phyloP scores from a whole-genome alignment of 2,888 invertebrate species.

The Mystacides longicornis region DNA sequence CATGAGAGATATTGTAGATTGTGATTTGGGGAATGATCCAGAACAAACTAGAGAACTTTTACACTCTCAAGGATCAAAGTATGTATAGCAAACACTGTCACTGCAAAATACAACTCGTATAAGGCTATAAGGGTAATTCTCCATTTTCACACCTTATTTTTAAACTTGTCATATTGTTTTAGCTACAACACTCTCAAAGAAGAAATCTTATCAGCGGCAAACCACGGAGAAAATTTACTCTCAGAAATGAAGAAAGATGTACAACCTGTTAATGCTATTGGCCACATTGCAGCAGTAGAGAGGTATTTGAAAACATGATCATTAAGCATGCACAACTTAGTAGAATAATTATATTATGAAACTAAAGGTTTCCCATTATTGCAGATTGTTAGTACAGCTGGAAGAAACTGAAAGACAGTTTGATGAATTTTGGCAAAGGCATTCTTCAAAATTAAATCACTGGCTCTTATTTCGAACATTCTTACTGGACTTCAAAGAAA shows the following conservation, averaged over 20 bases:
- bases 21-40: slow-evolving; percentile 91
- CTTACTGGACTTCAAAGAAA: slow-evolving; percentile 89
- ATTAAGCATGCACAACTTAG: neutral
- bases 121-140: too few species aligned
- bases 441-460: slow-evolving; percentile 81
- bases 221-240: slow-evolving; percentile 82
- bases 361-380: neutral
- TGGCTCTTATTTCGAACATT: slow-evolving; percentile 87
- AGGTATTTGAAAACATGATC: slow-evolving; percentile 46
- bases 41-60: slow-evolving; percentile 82
- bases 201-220: slow-evolving; percentile 78
- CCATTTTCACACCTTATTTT: too few species aligned
- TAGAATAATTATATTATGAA: neutral
- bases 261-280: slow-evolving; percentile 61
- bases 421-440: slow-evolving; percentile 90
- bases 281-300: slow-evolving; percentile 89
- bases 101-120: too few species aligned
- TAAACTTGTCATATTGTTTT: too few species aligned
- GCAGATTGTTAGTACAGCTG: slow-evolving; percentile 79
- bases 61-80: slow-evolving; percentile 71
- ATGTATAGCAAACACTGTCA: slow-evolving; percentile 30
- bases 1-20: slow-evolving; percentile 82
- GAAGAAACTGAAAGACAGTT: slow-evolving; percentile 93
- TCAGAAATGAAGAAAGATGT: slow-evolving; percentile 64
- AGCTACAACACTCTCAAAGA: slow-evolving; percentile 68